Evolutionary conservation across 2,888 invertebrate genomes (phyloP).

Genomic region (Glaucopsyche alexis): DNA sequence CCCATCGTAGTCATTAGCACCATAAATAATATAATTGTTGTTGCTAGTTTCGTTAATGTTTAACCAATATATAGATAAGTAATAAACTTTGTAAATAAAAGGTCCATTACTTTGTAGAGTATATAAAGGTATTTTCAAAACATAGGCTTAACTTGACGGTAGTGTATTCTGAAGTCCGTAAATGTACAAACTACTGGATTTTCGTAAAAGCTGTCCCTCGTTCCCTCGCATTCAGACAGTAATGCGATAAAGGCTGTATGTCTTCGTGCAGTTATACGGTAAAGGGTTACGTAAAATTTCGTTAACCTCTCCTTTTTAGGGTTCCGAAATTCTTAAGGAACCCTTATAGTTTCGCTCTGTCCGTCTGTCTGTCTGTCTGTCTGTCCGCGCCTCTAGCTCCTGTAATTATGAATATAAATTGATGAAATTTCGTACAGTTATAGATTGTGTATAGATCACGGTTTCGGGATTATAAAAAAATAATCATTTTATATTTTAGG

Average conservation of each 20-base stretch:
- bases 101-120: background rate
- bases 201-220: conserved; percentile 35
- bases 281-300: conserved; percentile 25
- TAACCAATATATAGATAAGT: background rate
- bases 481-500: no score
- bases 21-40: conserved; percentile 1
- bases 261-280: conserved; percentile 30
- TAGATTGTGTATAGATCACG: no score
- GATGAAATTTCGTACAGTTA: no score
- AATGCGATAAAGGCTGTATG: conserved; percentile 34
- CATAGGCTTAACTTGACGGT: background rate
- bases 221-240: conserved; percentile 33
- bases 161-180: conserved; percentile 23
- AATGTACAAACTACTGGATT: conserved; percentile 33
- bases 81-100: background rate
- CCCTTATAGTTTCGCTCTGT: no score
- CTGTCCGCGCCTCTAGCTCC: no score
- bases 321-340: no score
- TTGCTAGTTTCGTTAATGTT: background rate
- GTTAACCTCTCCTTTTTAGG: conserved; percentile 26
- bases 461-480: no score
- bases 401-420: no score
- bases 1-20: background rate
- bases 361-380: no score
- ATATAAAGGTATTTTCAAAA: background rate